Evolutionary conservation across 2,113 vertebrate genomes (phyloP).

Genomic region (Laticauda laticaudata): DNA sequence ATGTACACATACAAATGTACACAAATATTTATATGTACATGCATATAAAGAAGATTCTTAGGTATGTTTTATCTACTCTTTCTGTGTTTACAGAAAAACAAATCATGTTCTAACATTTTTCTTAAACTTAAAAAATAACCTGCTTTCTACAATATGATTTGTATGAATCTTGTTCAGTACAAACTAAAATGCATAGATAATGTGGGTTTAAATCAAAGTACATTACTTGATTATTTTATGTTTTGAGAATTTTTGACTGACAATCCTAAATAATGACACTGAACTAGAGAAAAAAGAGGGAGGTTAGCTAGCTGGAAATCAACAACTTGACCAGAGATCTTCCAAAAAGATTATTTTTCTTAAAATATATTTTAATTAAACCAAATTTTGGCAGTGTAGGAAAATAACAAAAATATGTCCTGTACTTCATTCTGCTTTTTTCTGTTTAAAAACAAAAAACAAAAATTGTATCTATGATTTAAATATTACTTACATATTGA

Average conservation of each 20-base stretch:
- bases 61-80: not conserved
- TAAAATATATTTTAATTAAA: not conserved
- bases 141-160: not conserved
- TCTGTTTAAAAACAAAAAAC: not conserved
- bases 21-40: not conserved
- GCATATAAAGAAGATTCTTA: not conserved
- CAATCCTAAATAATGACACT: not conserved
- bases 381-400: not conserved
- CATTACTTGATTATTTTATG: not conserved
- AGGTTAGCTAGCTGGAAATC: not conserved
- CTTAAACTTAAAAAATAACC: not conserved
- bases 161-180: not conserved
- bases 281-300: not conserved
- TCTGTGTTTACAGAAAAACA: slow-evolving; percentile 13
- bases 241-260: not conserved
- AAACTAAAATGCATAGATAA: not conserved
- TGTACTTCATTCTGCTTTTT: not conserved
- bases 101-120: slow-evolving; percentile 7
- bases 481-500: not conserved
- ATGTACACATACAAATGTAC: slow-evolving; percentile 17
- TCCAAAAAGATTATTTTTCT: not conserved
- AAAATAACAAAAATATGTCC: not conserved
- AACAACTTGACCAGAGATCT: not conserved
- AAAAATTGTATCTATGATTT: not conserved
- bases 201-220: not conserved